These are phyloP conservation scores for Anolis sagrei DNA, from an alignment of 2,113 vertebrate species.

Conservation along the genomic window DNA sequence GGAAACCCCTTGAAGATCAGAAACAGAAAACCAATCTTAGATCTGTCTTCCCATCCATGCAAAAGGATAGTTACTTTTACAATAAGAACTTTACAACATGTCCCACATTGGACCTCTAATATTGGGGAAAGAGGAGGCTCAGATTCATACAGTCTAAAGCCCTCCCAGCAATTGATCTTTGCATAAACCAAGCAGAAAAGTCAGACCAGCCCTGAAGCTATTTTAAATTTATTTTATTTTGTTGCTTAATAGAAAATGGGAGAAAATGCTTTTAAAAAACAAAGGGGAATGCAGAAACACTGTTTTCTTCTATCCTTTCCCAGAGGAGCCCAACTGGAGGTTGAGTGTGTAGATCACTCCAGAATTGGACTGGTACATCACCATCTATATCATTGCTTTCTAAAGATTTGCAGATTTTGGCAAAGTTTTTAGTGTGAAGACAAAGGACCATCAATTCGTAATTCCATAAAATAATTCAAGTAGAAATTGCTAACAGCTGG, in stretches of 20 bases:
- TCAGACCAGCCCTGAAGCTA: neutral
- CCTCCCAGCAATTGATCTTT: neutral
- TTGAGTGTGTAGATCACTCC: no score
- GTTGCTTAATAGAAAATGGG: no score
- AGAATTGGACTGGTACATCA: no score
- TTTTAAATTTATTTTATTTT: neutral
- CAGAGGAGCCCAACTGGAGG: neutral
- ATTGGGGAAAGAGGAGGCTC: neutral
- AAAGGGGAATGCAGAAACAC: neutral
- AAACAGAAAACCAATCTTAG: no score
- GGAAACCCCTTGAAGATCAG: no score
- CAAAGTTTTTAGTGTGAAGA: neutral
- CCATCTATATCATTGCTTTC: no score
- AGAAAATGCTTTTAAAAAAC: no score
- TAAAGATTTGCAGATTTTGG: no score
- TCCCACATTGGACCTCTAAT: neutral
- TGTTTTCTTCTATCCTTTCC: neutral
- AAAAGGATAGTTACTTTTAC: neutral
- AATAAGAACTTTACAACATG: no score
- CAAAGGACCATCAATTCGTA: neutral
- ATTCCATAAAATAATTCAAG: neutral
- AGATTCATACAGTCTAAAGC: neutral
- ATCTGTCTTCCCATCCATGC: neutral
- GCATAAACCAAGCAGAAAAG: neutral
- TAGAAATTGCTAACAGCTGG: neutral